Evolutionary conservation across 1,140 invertebrate genomes (phyloP).

Genomic region (Aradophagus sp.): DNA sequence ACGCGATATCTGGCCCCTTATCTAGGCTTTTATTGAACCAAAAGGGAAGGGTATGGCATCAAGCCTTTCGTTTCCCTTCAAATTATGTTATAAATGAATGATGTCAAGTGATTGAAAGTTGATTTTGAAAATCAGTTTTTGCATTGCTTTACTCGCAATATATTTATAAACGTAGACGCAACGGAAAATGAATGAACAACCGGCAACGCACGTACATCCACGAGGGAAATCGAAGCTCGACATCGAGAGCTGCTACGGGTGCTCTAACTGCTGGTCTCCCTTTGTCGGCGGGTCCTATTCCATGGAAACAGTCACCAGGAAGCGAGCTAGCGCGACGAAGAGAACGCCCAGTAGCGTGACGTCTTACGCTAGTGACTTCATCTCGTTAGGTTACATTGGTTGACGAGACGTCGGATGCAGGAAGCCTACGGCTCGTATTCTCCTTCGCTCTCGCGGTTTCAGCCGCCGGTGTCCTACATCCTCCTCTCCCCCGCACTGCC

Average conservation of each 20-base stretch:
- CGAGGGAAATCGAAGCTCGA: too few species aligned
- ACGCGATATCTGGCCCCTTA: too few species aligned
- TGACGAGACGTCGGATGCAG: conserved; percentile 72
- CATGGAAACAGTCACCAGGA: conserved; percentile 73
- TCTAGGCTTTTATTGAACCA: too few species aligned
- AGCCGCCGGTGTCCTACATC: conserved; percentile 52
- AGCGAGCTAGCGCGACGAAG: conserved; percentile 68
- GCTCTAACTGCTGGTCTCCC: conserved; percentile 66
- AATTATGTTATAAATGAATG: too few species aligned
- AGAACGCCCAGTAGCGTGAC: conserved; percentile 70
- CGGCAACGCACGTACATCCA: too few species aligned
- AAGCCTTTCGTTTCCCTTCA: too few species aligned
- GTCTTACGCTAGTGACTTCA: conserved; percentile 74
- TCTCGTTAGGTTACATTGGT: conserved; percentile 71
- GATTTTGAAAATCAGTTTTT: too few species aligned
- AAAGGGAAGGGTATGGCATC: too few species aligned
- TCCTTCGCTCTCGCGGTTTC: conserved; percentile 49
- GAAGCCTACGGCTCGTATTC: conserved; percentile 65
- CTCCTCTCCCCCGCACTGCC: conserved; percentile 27
- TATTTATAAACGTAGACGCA: too few species aligned
- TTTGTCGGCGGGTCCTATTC: conserved; percentile 69
- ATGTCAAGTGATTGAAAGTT: too few species aligned
- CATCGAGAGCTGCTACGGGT: conserved; percentile 59
- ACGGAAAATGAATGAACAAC: too few species aligned
- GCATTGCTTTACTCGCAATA: too few species aligned